Conservation (phyloP, 2,113 vertebrate species). For the Trogon melanurus region DNA sequence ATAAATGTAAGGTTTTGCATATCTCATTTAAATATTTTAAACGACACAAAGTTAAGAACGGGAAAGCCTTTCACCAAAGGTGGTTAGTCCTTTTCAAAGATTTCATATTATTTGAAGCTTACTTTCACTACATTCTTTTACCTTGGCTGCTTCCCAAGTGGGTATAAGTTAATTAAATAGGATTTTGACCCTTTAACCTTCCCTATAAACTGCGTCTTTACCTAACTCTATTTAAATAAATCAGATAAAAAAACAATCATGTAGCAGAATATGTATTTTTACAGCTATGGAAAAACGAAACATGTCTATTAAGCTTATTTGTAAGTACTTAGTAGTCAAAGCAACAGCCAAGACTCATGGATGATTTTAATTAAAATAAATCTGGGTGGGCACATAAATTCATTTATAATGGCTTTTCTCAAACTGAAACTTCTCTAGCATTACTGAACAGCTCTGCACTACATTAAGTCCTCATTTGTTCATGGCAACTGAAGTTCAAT, state of each 20-base stretch:
- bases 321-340: conserved; percentile 66
- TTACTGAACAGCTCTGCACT: background rate
- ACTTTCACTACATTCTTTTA: conserved; percentile 70
- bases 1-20: conserved; percentile 46
- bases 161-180: conserved; percentile 69
- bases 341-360: conserved; percentile 52
- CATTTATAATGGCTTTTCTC: background rate
- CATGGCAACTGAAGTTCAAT: background rate
- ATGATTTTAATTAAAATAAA: conserved; percentile 76
- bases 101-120: conserved; percentile 68
- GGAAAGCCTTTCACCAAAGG: conserved; percentile 64
- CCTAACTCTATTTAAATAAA: conserved; percentile 79
- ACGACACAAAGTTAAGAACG: conserved; percentile 61
- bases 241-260: conserved; percentile 65
- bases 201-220: conserved; percentile 55
- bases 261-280: conserved; percentile 57
- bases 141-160: conserved; percentile 54
- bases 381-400: conserved; percentile 54
- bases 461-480: background rate
- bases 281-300: conserved; percentile 57
- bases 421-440: conserved; percentile 13
- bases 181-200: conserved; percentile 70
- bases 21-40: conserved; percentile 62
- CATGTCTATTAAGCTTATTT: conserved; percentile 72
- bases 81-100: conserved; percentile 59